phyloP scores from a whole-genome alignment of 2,797 vertebrate genomes.

The Denticeps clupeoides region DNA sequence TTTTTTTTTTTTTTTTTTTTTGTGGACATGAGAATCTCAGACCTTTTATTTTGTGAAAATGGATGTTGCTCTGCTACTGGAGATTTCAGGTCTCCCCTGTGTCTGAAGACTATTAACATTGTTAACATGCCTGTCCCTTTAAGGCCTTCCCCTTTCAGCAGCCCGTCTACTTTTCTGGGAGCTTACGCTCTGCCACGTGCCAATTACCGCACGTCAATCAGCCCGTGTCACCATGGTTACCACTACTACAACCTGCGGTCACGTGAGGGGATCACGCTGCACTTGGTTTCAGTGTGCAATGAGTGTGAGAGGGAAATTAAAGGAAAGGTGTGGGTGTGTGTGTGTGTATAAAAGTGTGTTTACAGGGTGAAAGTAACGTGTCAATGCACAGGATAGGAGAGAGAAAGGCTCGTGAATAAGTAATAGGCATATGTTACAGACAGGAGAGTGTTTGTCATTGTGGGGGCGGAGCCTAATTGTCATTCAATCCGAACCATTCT shows the following conservation, averaged over 20 bases:
- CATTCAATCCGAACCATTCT: no score
- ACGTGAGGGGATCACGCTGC: neutral
- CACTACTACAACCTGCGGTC: slow-evolving; percentile 2
- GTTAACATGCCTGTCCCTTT: slow-evolving; percentile 1
- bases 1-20: no score
- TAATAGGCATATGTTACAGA: slow-evolving; percentile 18
- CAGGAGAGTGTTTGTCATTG: no score
- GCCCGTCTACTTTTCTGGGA: slow-evolving; percentile 16
- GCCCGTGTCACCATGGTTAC: slow-evolving; percentile 19
- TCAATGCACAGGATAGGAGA: neutral
- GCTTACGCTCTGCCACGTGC: slow-evolving; percentile 2
- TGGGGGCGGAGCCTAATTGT: no score
- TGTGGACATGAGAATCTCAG: no score
- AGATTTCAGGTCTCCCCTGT: neutral
- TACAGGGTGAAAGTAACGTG: neutral
- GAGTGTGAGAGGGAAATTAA: neutral
- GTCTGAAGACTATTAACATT: slow-evolving; percentile 10
- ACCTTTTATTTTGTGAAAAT: slow-evolving; percentile 10
- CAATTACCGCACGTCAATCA: slow-evolving; percentile 16
- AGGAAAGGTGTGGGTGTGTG: neutral
- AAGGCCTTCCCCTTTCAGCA: slow-evolving; percentile 16
- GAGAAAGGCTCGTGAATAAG: slow-evolving; percentile 27
- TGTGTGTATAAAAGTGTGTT: neutral
- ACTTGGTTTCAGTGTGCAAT: neutral
- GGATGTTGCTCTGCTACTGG: slow-evolving; percentile 2